Base-by-base conservation (phyloP, 2,888 invertebrate species). In the Pheosia gnoma region DNA sequence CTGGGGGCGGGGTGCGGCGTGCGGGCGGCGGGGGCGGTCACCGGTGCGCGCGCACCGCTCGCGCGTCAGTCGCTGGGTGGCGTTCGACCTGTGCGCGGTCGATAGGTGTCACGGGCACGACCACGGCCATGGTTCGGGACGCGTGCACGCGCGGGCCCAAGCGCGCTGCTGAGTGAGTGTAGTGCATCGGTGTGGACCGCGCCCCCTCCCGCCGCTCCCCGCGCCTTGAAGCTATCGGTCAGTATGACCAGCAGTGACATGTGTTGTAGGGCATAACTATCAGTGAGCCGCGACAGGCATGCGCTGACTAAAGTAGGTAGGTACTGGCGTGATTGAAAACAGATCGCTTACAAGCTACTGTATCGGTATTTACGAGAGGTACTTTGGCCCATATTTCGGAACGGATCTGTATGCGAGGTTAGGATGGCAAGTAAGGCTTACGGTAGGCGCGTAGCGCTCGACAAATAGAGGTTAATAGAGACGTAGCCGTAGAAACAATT, bases 21-120 rank as follows among this genome's bases (percentile, higher is more conserved):
- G 75, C 81, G 83, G 82, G 71, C 76, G 66, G 25, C 25, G 67
- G 80, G 75, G 79, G 78, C 79, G 77, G 81, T 82, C 85, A 72
- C 77, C 69, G 68, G 67, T 87, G 93, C 92, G 93, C 91, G 92
- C 92, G 91, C 91, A 91, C 60, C 68, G 84, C 59, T 82, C 84
- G 68, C 85, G 84, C 88, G 87, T 87, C 91, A 89, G 89, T 88
- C 89, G 88, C 87, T 83, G 82, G 86, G 86, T 85, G 88, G 87
- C 88, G 87, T 84, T 87, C 87, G 87, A 84, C 87, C 91, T 88
- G 89, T 91, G 71, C 85, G 85, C 88, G 92, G 92, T 92, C 92
- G 92, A 92, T 92, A 91, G 87, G 84, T 82, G 85, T 57, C 84
- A 79, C 80, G 83, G 79, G 80, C 77, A 78, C 82, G 78, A 68